These are phyloP conservation scores for Streblospio benedicti DNA, from an alignment of 1,140 invertebrate species.

Conservation along the genomic window DNA sequence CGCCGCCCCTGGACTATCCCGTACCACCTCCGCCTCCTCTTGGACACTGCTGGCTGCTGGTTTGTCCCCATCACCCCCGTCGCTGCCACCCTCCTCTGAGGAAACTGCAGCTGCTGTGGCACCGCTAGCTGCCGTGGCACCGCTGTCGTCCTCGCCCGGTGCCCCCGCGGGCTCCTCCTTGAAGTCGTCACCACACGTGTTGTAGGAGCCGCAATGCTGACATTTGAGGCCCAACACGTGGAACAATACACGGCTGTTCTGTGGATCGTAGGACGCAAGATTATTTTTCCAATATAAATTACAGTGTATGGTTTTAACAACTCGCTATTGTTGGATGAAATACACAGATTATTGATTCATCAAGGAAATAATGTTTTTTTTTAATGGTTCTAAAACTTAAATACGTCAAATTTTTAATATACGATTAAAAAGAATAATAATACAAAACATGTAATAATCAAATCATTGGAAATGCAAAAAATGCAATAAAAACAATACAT, in stretches of 20 bases:
- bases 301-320: neutral
- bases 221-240: conserved; percentile 79
- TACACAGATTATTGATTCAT: neutral
- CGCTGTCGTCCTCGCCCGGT: too few relatives aligned
- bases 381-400: neutral
- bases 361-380: neutral
- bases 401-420: neutral
- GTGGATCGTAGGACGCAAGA: conserved; percentile 19
- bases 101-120: too few relatives aligned
- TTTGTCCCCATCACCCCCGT: too few relatives aligned
- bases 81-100: too few relatives aligned
- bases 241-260: conserved; percentile 71
- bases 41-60: too few relatives aligned
- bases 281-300: conserved; percentile 26
- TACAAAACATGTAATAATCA: conserved; percentile 15
- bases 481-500: too few relatives aligned
- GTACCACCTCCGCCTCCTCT: too few relatives aligned
- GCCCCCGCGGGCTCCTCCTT: neutral
- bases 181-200: conserved; percentile 56
- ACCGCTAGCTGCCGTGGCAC: too few relatives aligned
- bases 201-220: conserved; percentile 72
- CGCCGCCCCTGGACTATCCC: too few relatives aligned
- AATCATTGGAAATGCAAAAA: too few relatives aligned
- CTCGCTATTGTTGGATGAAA: neutral
- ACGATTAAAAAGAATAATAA: conserved; percentile 23